phyloP scores from a whole-genome alignment of 2,113 vertebrate genomes.

The Cynocephalus volans region DNA sequence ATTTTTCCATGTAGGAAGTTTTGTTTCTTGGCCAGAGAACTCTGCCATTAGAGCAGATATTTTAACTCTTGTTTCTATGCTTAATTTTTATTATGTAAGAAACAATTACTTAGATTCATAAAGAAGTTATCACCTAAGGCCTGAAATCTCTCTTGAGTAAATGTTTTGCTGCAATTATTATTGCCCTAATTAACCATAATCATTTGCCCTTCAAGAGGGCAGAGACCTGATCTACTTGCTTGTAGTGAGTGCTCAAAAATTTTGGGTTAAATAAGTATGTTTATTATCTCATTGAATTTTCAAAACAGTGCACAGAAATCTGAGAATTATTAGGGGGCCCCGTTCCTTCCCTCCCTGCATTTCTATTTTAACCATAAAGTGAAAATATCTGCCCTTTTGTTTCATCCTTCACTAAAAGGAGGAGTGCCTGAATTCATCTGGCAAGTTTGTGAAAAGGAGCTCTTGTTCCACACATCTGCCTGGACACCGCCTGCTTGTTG shows the following conservation, averaged over 20 bases:
- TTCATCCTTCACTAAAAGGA: not conserved
- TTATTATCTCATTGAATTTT: constrained; percentile 26
- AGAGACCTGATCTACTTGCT: not conserved
- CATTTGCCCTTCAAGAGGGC: not conserved
- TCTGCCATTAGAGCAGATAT: not conserved
- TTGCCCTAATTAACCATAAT: not conserved
- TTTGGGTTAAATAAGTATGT: not conserved
- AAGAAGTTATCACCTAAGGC: constrained; percentile 27
- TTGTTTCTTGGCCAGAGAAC: not conserved
- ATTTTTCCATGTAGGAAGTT: not conserved
- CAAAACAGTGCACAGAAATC: not conserved
- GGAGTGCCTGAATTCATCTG: not conserved
- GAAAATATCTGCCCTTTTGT: not conserved
- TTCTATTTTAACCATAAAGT: not conserved
- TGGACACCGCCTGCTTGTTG: not conserved
- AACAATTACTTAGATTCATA: not conserved
- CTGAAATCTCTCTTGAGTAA: not conserved
- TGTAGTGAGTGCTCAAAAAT: not conserved
- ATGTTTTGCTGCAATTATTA: not conserved
- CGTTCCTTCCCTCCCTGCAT: not conserved
- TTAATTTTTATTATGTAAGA: constrained; percentile 31
- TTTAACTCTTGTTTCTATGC: not conserved
- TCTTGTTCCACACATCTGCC: not conserved
- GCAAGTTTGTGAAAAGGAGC: not conserved
- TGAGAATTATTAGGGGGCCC: not conserved